phyloP scores from a whole-genome alignment of 2,797 vertebrate species.

The Morelia viridis region DNA sequence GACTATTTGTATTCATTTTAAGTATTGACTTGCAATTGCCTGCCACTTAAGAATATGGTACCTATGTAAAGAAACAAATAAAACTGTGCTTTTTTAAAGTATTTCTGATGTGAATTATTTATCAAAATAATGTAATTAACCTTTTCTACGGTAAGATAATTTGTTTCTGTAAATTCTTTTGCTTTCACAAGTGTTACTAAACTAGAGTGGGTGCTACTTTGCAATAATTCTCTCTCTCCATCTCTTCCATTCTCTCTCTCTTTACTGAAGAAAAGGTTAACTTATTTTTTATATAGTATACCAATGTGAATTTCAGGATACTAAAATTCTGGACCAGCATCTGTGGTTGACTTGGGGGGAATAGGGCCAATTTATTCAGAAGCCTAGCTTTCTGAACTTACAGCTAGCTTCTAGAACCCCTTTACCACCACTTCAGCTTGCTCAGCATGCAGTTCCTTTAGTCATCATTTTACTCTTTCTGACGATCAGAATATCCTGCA shows the following conservation, averaged over 20 bases:
- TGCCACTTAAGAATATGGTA: background rate
- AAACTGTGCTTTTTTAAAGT: background rate
- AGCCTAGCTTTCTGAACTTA: background rate
- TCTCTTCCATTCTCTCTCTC: background rate
- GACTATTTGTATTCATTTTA: background rate
- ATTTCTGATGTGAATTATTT: background rate
- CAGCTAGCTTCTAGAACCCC: background rate
- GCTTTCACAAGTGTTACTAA: background rate
- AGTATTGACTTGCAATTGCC: background rate
- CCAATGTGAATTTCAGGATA: background rate
- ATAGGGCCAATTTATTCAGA: background rate
- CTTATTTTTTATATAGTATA: background rate
- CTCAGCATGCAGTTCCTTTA: background rate
- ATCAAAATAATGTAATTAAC: background rate
- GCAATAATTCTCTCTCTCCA: background rate
- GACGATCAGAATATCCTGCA: constrained; percentile 7
- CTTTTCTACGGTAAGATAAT: background rate
- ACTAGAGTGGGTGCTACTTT: background rate
- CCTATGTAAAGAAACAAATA: background rate
- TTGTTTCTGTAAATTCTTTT: background rate
- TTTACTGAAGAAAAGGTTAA: background rate
- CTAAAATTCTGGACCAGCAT: background rate
- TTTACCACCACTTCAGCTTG: background rate
- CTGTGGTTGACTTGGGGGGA: background rate
- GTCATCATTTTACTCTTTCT: background rate